phyloP scores from a whole-genome alignment of 2,888 invertebrate genomes.

The Ochropleura leucogaster region DNA sequence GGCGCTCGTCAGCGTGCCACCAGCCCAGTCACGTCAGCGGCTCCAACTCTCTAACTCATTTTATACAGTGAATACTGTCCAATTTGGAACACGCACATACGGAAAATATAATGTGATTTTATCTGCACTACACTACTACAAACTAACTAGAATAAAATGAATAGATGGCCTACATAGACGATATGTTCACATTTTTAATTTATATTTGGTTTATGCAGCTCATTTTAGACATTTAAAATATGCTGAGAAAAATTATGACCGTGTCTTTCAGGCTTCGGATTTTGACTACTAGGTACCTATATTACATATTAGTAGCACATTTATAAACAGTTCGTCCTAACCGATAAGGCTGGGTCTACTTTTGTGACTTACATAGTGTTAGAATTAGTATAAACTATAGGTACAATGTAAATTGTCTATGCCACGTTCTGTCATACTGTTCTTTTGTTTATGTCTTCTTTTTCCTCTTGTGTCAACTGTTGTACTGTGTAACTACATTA shows the following conservation, averaged over 20 bases:
- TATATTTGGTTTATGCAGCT: constrained; percentile 6
- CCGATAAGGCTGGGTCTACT: not conserved
- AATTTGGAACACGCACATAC: constrained; percentile 76
- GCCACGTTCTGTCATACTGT: too few relatives aligned
- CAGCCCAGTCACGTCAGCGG: constrained; percentile 53
- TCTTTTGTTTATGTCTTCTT: too few relatives aligned
- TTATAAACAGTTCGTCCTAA: not conserved
- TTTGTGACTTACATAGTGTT: not conserved
- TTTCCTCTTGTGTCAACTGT: too few relatives aligned
- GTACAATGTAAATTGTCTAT: too few relatives aligned
- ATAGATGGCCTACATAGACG: constrained; percentile 48
- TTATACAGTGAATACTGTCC: constrained; percentile 82
- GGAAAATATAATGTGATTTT: constrained; percentile 66
- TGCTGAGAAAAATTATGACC: not conserved
- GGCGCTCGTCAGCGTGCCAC: constrained; percentile 16
- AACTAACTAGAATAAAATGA: constrained; percentile 62
- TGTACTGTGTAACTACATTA: too few relatives aligned
- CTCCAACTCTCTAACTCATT: constrained; percentile 77
- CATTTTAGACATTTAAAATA: constrained; percentile 18
- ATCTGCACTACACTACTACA: constrained; percentile 63
- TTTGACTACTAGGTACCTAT: not conserved
- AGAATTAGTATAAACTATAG: too few relatives aligned
- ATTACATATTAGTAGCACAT: not conserved
- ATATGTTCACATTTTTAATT: constrained; percentile 43
- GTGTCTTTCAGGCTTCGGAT: too few relatives aligned